Percentiles rank a stretch among this genome's conserved stretches.
Evolutionary conservation across 2,113 vertebrate species (phyloP).

Genomic region (Rhodinocichla rosea): DNA sequence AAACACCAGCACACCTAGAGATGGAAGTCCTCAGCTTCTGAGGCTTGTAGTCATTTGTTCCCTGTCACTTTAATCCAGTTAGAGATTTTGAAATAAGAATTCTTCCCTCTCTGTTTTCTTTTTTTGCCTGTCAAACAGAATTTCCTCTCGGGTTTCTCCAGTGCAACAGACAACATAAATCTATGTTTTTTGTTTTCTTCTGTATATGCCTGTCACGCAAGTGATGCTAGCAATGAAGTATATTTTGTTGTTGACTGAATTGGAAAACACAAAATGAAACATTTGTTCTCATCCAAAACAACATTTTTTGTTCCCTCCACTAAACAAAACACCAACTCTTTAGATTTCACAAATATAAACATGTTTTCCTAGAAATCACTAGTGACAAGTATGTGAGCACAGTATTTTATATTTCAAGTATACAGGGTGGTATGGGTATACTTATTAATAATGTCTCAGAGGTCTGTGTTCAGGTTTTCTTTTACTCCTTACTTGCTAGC

Average conservation of each 20-base stretch:
- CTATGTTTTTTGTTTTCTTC: not conserved
- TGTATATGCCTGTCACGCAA: not conserved
- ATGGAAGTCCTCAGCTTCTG: not conserved
- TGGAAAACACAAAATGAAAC: conserved; percentile 20
- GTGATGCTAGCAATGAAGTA: not conserved
- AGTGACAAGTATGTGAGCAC: not conserved
- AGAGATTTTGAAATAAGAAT: not conserved
- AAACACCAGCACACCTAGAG: not conserved
- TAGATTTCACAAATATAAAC: not conserved
- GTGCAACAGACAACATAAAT: not conserved
- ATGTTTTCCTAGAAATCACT: conserved; percentile 4
- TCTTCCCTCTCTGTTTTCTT: not conserved
- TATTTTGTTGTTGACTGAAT: conserved; percentile 9
- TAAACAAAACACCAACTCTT: conserved; percentile 21
- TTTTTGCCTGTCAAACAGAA: not conserved
- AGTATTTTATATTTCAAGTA: not conserved
- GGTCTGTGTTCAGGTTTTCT: not conserved
- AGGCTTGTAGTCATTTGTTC: not conserved
- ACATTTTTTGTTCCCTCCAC: not conserved
- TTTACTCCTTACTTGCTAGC: not conserved
- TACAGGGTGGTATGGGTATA: not conserved
- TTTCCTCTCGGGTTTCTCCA: not conserved
- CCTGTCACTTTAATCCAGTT: not conserved
- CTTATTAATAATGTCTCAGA: not conserved
- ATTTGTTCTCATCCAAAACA: conserved; percentile 37